A percentile compares a stretch with the other conserved stretches of the same genome.
These are phyloP conservation scores for Chelmon rostratus DNA, from an alignment of 2,797 vertebrate genomes.

Conservation along the genomic window DNA sequence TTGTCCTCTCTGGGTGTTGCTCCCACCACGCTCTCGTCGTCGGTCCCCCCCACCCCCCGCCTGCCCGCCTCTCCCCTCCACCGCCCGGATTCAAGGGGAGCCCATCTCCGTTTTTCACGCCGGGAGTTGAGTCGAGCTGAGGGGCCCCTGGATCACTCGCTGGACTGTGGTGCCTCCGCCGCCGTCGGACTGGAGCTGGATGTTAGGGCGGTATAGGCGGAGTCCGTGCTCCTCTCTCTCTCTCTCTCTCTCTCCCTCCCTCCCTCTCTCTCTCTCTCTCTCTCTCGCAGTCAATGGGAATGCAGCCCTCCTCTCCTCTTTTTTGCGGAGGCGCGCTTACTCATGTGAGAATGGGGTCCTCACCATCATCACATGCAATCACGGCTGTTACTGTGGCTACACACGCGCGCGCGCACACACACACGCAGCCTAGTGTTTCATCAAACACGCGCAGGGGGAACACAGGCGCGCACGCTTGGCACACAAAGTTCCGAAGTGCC, in stretches of 20 bases:
- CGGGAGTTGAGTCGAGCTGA: slow-evolving; percentile 65
- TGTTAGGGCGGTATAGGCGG: slow-evolving; percentile 73
- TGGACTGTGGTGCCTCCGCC: slow-evolving; percentile 65
- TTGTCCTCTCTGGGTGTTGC: slow-evolving; percentile 70
- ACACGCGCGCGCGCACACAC: slow-evolving; percentile 1
- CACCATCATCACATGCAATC: slow-evolving; percentile 45
- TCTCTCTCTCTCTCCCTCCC: slow-evolving; percentile 34
- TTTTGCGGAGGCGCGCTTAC: slow-evolving; percentile 72
- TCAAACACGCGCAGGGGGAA: background rate
- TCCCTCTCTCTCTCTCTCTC: slow-evolving; percentile 33
- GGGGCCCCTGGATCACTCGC: slow-evolving; percentile 58
- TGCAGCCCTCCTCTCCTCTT: slow-evolving; percentile 52
- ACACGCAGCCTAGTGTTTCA: background rate
- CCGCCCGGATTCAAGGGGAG: slow-evolving; percentile 83
- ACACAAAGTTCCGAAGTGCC: background rate
- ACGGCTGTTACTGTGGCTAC: slow-evolving; percentile 6
- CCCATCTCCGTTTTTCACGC: slow-evolving; percentile 81
- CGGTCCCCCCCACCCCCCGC: slow-evolving; percentile 70
- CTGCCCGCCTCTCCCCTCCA: slow-evolving; percentile 81
- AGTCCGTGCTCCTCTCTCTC: slow-evolving; percentile 60
- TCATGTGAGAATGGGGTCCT: slow-evolving; percentile 74
- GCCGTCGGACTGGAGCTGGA: slow-evolving; percentile 67
- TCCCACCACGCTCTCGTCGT: slow-evolving; percentile 64
- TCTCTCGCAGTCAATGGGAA: slow-evolving; percentile 74
- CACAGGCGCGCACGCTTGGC: slow-evolving; percentile 2